Base-by-base conservation (phyloP, 2,113 vertebrate species). In the Hipposideros armiger region DNA sequence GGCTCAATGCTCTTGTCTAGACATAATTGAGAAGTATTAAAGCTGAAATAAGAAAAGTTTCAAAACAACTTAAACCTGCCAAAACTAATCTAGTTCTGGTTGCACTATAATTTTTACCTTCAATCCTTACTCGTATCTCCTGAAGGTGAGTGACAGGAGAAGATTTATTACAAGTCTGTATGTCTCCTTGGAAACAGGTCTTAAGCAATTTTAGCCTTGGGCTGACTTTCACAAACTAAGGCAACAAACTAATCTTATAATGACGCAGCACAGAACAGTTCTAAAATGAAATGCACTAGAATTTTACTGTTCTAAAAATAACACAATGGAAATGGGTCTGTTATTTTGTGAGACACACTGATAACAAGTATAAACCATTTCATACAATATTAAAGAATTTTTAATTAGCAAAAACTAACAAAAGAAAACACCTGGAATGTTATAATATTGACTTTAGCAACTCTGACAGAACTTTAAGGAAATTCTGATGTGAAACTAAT, bases 111-210 rank as follows among this genome's bases (percentile, higher is more conserved):
- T 36, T 88, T 94, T 89, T 73, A 76, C 86, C 72, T 87, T 36
- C 60, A 86, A 28, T 42, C 26, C 47, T n/a, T 87, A 64, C 60
- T 93, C 93, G 58, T 22, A 50, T 66, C 66, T 81, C 92, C 54
- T 86, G 36, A 91, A 72, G 77, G 36, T 87, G 73, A 94, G 45
- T 42, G 86, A 91, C 64, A 95, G 60, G 36, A 80, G 54, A 76
- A 66, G 95, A 96, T 95, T 90, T 89, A 96, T 64, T 69, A 87
- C n/a, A 67, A 83, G 60, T 42, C 52, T 70, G 40, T 30, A n/a
- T 60, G 87, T 84, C 76, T 96, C 87, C 95, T 87, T 80, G 60
- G 93, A 94, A 94, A 87, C 16, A 86, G 64, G 97, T 84, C 78
- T 76, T 42, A 93, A 92, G 84, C 64, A 81, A 50, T 84, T 64